phyloP scores from a whole-genome alignment of 2,888 invertebrate genomes.

The Xanthia togata region DNA sequence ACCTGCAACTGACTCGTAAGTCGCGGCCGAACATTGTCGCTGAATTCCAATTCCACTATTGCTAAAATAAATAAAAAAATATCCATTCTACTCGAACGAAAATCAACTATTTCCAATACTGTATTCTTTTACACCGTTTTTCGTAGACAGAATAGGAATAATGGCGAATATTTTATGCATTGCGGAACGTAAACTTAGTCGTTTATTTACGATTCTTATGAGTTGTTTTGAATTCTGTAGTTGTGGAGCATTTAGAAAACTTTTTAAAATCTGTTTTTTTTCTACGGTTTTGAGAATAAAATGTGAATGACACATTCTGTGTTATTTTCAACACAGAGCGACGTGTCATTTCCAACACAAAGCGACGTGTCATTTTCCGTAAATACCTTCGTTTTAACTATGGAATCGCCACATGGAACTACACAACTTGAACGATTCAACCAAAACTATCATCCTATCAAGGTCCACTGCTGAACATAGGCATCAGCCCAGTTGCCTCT shows the following conservation, averaged over 20 bases:
- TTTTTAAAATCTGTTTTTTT: neutral
- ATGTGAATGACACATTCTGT: neutral
- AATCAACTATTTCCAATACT: slow-evolving; percentile 42
- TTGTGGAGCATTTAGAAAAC: slow-evolving; percentile 14
- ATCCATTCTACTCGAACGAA: slow-evolving; percentile 8
- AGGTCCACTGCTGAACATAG: too few relatives aligned
- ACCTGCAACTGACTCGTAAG: too few relatives aligned
- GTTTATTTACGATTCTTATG: slow-evolving; percentile 34
- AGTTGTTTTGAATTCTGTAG: slow-evolving; percentile 6
- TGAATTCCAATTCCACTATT: slow-evolving; percentile 61
- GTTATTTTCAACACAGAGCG: too few relatives aligned
- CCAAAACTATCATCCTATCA: too few relatives aligned
- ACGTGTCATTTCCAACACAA: too few relatives aligned
- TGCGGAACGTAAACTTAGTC: slow-evolving; percentile 16
- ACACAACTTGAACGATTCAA: too few relatives aligned
- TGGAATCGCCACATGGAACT: too few relatives aligned
- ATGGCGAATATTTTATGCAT: slow-evolving; percentile 36
- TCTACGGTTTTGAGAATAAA: neutral
- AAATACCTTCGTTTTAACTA: neutral
- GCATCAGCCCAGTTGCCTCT: neutral
- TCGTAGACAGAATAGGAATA: slow-evolving; percentile 24
- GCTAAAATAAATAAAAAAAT: slow-evolving; percentile 70
- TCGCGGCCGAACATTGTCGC: slow-evolving; percentile 46
- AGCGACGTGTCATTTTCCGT: too few relatives aligned
- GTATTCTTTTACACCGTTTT: slow-evolving; percentile 27